Percentiles rank a stretch among this genome's conserved stretches.
phyloP scores from a whole-genome alignment of 2,113 vertebrate genomes.

The Emberiza fucata region DNA sequence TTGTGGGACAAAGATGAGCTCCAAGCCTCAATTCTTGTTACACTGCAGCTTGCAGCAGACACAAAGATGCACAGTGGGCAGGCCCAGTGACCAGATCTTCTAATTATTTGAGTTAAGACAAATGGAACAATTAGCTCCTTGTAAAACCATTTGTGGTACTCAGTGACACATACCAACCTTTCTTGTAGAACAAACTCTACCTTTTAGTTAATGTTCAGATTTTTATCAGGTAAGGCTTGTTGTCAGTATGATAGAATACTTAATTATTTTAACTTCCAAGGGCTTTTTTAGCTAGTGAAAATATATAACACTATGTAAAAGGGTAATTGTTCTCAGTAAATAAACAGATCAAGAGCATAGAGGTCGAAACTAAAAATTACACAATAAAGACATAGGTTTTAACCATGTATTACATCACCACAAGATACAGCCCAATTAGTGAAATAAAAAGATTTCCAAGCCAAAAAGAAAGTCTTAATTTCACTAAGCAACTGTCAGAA shows the following conservation, averaged over 20 bases:
- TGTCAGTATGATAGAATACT: conserved; percentile 28
- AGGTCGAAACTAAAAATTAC: not conserved
- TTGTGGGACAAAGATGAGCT: conserved; percentile 42
- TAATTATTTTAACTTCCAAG: conserved; percentile 34
- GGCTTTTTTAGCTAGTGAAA: not conserved
- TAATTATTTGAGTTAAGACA: conserved; percentile 38
- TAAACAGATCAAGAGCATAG: conserved; percentile 2
- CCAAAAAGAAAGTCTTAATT: not conserved
- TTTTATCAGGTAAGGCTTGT: not conserved
- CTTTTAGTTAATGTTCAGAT: conserved; percentile 1
- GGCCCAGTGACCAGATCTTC: not conserved
- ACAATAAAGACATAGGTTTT: not conserved
- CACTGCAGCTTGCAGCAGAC: not conserved
- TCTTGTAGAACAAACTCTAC: conserved; percentile 1
- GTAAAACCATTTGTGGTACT: conserved; percentile 12
- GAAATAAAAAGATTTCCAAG: conserved; percentile 11
- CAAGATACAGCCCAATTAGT: conserved; percentile 16
- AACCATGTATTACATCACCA: not conserved
- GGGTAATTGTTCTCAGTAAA: conserved; percentile 18
- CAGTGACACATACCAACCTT: conserved; percentile 1
- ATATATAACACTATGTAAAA: not conserved
- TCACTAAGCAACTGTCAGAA: conserved; percentile 9
- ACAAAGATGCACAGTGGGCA: not conserved
- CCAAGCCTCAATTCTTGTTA: conserved; percentile 43
- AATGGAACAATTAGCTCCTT: conserved; percentile 25